Conservation (phyloP, 1,140 invertebrate genomes). For the Centruroides sculpturatus region DNA sequence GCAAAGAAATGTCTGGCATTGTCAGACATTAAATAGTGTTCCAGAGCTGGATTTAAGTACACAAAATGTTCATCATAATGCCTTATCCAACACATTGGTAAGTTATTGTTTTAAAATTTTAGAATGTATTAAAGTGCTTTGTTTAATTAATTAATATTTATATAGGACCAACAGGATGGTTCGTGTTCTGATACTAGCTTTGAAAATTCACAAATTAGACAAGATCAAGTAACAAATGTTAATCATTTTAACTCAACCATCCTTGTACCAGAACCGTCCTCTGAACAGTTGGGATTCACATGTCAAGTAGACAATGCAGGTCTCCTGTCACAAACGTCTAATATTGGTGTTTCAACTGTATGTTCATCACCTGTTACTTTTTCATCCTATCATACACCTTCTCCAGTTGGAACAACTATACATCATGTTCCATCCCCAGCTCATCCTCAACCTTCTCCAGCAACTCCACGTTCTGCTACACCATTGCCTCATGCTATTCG, state of each 20-base stretch:
- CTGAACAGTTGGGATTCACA: constrained; percentile 11
- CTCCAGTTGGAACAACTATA: constrained; percentile 7
- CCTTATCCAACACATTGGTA: too few species aligned
- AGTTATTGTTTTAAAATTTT: too few species aligned
- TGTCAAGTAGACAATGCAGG: constrained; percentile 1
- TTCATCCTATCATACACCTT: constrained; percentile 6
- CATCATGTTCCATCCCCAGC: constrained; percentile 13
- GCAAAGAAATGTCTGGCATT: too few species aligned
- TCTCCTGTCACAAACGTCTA: constrained; percentile 3
- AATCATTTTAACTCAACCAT: too few species aligned
- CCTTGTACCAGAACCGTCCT: too few species aligned
- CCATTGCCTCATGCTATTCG: constrained; percentile 12
- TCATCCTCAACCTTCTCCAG: constrained; percentile 13
- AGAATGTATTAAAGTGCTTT: too few species aligned
- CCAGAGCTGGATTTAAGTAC: too few species aligned
- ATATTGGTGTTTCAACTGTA: neutral
- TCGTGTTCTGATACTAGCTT: constrained; percentile 12
- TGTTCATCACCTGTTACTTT: neutral
- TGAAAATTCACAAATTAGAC: constrained; percentile 12
- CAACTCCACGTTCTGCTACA: constrained; percentile 16
- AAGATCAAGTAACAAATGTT: too few species aligned
- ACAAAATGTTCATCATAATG: too few species aligned
- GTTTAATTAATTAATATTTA: neutral
- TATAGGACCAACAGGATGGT: constrained; percentile 12
- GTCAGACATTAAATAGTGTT: too few species aligned